Evolutionary conservation across 2,888 invertebrate species (phyloP).

Genomic region (Nesidiocoris tenuis): DNA sequence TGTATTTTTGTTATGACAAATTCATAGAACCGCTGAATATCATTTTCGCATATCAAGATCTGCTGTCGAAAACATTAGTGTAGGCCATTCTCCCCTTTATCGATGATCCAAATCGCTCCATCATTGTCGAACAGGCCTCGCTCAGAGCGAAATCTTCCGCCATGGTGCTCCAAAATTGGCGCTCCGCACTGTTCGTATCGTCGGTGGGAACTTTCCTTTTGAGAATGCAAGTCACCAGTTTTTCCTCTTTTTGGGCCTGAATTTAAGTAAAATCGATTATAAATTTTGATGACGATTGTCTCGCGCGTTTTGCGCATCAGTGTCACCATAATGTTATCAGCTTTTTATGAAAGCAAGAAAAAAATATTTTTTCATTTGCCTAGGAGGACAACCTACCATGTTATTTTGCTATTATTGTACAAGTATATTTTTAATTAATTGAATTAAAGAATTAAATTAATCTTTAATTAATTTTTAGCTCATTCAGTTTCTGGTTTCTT

Average conservation of each 20-base stretch:
- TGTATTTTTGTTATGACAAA: too few species aligned
- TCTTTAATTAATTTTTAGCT: too few species aligned
- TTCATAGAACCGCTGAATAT: too few species aligned
- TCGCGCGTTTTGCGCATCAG: too few species aligned
- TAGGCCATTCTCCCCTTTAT: slow-evolving; percentile 1
- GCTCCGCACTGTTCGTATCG: not conserved
- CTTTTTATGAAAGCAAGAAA: too few species aligned
- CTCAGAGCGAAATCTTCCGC: slow-evolving; percentile 33
- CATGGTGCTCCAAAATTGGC: slow-evolving; percentile 1
- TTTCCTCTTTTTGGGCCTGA: slow-evolving; percentile 19
- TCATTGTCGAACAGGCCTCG: slow-evolving; percentile 23
- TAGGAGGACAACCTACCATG: too few species aligned
- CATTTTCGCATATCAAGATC: not conserved
- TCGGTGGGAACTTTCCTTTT: not conserved
- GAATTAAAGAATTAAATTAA: too few species aligned
- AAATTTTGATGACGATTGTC: not conserved
- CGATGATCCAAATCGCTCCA: not conserved
- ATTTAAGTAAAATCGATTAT: not conserved
- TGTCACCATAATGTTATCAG: too few species aligned
- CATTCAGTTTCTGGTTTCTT: too few species aligned
- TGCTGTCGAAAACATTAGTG: slow-evolving; percentile 12
- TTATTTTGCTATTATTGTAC: too few species aligned
- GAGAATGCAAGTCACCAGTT: slow-evolving; percentile 12
- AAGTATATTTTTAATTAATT: too few species aligned
- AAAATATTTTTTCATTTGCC: too few species aligned